Percentiles rank a stretch among this genome's conserved stretches.
These are phyloP conservation scores for Beaufortia kweichowensis DNA, from an alignment of 2,113 vertebrate species.

Conservation along the genomic window DNA sequence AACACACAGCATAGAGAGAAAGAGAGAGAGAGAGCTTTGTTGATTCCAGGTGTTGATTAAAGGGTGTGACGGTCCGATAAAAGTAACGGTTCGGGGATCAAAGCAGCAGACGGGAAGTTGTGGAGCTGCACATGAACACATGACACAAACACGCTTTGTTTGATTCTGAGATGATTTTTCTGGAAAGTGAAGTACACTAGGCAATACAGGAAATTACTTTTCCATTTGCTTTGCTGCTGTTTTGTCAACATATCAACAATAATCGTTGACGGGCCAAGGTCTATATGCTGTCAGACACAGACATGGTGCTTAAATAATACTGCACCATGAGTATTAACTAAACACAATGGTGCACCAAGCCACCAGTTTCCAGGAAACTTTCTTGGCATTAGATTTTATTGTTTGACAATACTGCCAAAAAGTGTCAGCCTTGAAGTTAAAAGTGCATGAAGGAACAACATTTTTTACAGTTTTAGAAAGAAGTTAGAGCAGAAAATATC, in stretches of 20 bases:
- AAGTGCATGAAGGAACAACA: too few relatives aligned
- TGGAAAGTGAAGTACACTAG: not conserved
- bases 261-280: conserved; percentile 11
- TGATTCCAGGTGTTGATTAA: conserved; percentile 15
- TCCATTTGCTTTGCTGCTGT: conserved; percentile 22
- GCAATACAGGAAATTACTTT: conserved; percentile 4
- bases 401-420: too few relatives aligned
- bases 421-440: too few relatives aligned
- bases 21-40: conserved; percentile 22
- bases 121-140: not conserved
- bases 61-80: conserved; percentile 35
- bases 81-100: conserved; percentile 37
- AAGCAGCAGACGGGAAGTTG: conserved; percentile 22
- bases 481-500: too few relatives aligned
- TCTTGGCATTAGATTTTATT: not conserved
- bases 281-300: conserved; percentile 17
- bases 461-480: too few relatives aligned
- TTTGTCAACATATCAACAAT: conserved; percentile 36
- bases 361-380: conserved; percentile 3
- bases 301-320: conserved; percentile 3
- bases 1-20: conserved; percentile 36
- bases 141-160: not conserved
- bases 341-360: conserved; percentile 13
- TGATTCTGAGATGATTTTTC: not conserved
- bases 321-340: conserved; percentile 18